phyloP scores from a whole-genome alignment of 2,797 vertebrate species.

The Valencia hispanica region DNA sequence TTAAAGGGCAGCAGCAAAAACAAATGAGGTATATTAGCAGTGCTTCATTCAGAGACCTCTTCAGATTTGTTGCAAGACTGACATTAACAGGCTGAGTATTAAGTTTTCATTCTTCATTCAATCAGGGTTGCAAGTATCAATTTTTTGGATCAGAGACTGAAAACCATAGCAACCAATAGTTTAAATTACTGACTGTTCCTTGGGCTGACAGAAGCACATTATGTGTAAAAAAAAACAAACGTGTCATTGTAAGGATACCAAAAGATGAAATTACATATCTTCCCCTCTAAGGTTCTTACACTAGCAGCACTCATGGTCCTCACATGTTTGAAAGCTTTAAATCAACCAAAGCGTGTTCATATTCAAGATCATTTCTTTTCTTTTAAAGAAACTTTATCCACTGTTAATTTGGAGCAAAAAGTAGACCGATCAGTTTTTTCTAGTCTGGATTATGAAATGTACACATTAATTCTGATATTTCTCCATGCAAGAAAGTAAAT shows the following conservation, averaged over 20 bases:
- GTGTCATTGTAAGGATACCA: background rate
- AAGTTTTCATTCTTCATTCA: background rate
- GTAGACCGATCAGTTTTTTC: background rate
- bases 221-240: conserved; percentile 1
- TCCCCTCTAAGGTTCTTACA: background rate
- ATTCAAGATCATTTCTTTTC: background rate
- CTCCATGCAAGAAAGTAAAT: background rate
- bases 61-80: too few species aligned
- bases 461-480: background rate
- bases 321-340: background rate
- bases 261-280: background rate
- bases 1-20: too few species aligned
- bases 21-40: too few species aligned
- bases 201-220: background rate
- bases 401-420: background rate
- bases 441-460: background rate
- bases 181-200: background rate
- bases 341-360: background rate
- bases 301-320: background rate
- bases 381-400: background rate
- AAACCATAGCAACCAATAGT: background rate
- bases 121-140: background rate
- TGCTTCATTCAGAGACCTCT: too few species aligned
- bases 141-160: background rate
- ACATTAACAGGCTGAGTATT: background rate